phyloP scores from a whole-genome alignment of 2,113 vertebrate genomes.

The Bufo bufo region DNA sequence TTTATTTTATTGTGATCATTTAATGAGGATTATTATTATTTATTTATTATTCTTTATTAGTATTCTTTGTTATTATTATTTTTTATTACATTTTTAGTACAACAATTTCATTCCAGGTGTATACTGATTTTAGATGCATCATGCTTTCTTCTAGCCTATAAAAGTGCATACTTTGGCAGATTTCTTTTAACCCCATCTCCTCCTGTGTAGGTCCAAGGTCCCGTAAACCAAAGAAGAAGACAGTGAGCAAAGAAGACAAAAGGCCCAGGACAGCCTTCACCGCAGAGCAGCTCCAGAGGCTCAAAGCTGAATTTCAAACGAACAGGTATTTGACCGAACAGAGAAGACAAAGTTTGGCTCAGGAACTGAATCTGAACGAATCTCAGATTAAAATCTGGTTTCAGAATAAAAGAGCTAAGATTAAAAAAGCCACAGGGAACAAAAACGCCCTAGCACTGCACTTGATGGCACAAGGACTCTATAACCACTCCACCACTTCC shows the following conservation, averaged over 20 bases:
- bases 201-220: slow-evolving; percentile 84
- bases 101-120: no score
- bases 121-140: no score
- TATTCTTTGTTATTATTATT: no score
- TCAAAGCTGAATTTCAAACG: slow-evolving; percentile 89
- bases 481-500: slow-evolving; percentile 87
- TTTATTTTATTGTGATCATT: no score
- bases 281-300: slow-evolving; percentile 89
- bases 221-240: slow-evolving; percentile 99
- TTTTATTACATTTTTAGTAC: no score
- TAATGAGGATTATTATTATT: no score
- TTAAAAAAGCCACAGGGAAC: slow-evolving; percentile 87
- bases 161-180: no score
- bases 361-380: slow-evolving; percentile 90
- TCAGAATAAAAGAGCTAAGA: slow-evolving; percentile 94
- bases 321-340: slow-evolving; percentile 93
- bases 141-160: no score
- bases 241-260: slow-evolving; percentile 90
- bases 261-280: slow-evolving; percentile 92
- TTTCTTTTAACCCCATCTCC: no score
- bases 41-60: no score
- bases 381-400: slow-evolving; percentile 97
- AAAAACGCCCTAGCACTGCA: slow-evolving; percentile 89
- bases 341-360: slow-evolving; percentile 86
- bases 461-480: slow-evolving; percentile 92